Evolutionary conservation across 2,888 invertebrate species (phyloP).

Genomic region (Andrena fulva): DNA sequence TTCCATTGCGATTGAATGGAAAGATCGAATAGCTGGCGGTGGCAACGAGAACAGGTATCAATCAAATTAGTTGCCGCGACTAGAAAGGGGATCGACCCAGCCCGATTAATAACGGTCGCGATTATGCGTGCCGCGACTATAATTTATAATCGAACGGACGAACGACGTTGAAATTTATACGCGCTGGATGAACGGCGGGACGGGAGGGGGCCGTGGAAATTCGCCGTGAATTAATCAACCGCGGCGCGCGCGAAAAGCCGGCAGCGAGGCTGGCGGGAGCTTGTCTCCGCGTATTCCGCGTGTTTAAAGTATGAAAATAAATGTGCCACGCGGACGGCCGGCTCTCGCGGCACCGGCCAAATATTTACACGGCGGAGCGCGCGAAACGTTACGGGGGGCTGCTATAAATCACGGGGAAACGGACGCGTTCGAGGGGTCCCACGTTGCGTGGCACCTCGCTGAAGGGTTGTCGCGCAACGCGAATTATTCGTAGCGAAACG

Average conservation of each 20-base stretch:
- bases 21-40: not conserved
- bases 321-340: slow-evolving; percentile 8
- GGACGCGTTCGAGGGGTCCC: slow-evolving; percentile 18
- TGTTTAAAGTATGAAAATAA: slow-evolving; percentile 23
- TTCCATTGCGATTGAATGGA: not conserved
- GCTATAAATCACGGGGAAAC: slow-evolving; percentile 13
- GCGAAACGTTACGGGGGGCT: slow-evolving; percentile 1
- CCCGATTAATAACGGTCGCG: slow-evolving; percentile 15
- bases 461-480: not conserved
- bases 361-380: slow-evolving; percentile 15
- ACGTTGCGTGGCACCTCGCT: not conserved
- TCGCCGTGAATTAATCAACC: slow-evolving; percentile 16
- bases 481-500: not conserved
- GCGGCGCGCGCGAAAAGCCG: not conserved
- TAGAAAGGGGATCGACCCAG: not conserved
- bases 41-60: not conserved
- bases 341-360: not conserved
- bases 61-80: slow-evolving; percentile 1
- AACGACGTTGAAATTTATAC: slow-evolving; percentile 13
- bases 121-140: slow-evolving; percentile 14
- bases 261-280: not conserved
- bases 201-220: not conserved
- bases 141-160: slow-evolving; percentile 12
- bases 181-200: not conserved
- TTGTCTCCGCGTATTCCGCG: slow-evolving; percentile 16